These are phyloP conservation scores for Onychostruthus taczanowskii DNA, from an alignment of 2,113 vertebrate species.

Conservation along the genomic window DNA sequence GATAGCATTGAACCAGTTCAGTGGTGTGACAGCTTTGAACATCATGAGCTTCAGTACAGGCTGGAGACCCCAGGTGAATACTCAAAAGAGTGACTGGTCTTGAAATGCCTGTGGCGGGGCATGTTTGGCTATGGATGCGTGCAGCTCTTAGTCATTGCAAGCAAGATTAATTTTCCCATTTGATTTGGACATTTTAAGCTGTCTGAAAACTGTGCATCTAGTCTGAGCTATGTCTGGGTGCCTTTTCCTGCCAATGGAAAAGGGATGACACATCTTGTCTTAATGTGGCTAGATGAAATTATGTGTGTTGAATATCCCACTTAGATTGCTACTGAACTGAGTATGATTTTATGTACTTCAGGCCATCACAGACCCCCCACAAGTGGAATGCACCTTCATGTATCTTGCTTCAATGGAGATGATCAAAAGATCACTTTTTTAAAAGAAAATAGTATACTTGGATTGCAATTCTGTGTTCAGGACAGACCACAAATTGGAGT, in stretches of 20 bases:
- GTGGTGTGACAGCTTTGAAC: not conserved
- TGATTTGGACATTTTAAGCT: not conserved
- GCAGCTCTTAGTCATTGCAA: not conserved
- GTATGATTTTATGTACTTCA: not conserved
- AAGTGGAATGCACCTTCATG: not conserved
- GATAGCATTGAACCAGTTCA: not conserved
- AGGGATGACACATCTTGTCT: not conserved
- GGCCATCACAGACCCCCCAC: not conserved
- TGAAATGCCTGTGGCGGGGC: not conserved
- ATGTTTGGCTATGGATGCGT: not conserved
- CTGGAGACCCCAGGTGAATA: not conserved
- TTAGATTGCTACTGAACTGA: not conserved
- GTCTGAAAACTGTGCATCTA: not conserved
- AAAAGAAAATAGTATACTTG: not conserved
- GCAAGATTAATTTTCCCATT: not conserved
- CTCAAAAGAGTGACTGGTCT: not conserved
- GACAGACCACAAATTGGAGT: not conserved
- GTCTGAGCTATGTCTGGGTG: not conserved
- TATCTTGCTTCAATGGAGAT: not conserved
- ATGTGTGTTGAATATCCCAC: not conserved
- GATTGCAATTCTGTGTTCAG: not conserved
- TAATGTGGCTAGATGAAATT: not conserved
- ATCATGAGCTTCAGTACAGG: not conserved
- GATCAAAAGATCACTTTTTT: not conserved
- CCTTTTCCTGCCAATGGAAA: not conserved